Evolutionary conservation across 2,888 invertebrate species (phyloP).

Genomic region (Oscheius sp.): DNA sequence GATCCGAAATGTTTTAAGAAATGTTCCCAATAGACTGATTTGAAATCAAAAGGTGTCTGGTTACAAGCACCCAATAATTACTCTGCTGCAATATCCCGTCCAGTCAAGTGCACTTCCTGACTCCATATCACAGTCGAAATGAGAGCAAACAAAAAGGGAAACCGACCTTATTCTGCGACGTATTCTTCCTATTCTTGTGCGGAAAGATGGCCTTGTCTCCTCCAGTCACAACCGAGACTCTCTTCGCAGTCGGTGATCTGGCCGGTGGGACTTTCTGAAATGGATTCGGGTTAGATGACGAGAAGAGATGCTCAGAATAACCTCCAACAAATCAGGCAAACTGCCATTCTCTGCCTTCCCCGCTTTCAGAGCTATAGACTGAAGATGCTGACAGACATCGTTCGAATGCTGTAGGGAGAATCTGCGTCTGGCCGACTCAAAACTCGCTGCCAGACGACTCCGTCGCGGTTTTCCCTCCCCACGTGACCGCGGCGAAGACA

Average conservation of each 20-base stretch:
- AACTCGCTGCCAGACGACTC: slow-evolving; percentile 38
- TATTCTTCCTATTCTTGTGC: slow-evolving; percentile 35
- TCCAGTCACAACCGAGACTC: slow-evolving; percentile 37
- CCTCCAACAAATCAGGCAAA: slow-evolving; percentile 34
- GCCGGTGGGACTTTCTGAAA: slow-evolving; percentile 30
- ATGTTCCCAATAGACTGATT: no score
- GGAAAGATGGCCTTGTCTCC: slow-evolving; percentile 38
- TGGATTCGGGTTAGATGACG: background rate
- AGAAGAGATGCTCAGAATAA: background rate
- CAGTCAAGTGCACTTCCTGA: slow-evolving; percentile 17
- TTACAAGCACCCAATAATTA: background rate
- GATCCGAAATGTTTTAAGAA: no score
- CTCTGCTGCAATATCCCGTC: slow-evolving; percentile 9
- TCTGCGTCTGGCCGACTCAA: slow-evolving; percentile 56
- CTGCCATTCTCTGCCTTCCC: slow-evolving; percentile 35
- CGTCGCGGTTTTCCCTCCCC: slow-evolving; percentile 39
- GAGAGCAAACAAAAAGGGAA: background rate
- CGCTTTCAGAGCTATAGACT: slow-evolving; percentile 21
- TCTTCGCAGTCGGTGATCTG: slow-evolving; percentile 30
- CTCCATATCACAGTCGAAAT: background rate
- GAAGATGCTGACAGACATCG: slow-evolving; percentile 34
- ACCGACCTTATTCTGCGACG: slow-evolving; percentile 26
- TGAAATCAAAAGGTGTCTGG: no score
- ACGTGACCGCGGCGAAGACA: slow-evolving; percentile 40
- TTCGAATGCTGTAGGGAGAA: slow-evolving; percentile 53